phyloP scores from a whole-genome alignment of 2,888 invertebrate genomes.

The Eucriotettix oculatus region DNA sequence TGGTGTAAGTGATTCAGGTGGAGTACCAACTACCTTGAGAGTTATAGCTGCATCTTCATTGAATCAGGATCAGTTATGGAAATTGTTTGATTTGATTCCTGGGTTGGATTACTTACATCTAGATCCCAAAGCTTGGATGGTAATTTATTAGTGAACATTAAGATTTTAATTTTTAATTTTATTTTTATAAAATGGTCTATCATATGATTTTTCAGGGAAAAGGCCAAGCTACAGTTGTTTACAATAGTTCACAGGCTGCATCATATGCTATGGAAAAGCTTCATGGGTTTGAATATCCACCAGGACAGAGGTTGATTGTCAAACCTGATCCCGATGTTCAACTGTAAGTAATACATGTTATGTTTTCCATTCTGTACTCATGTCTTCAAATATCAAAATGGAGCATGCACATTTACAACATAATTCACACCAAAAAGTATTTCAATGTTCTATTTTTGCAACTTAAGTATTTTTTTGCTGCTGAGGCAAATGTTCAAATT shows the following conservation, averaged over 20 bases:
- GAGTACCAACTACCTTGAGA: slow-evolving; percentile 28
- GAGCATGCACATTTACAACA: too few relatives aligned
- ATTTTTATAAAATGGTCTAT: too few relatives aligned
- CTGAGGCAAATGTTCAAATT: too few relatives aligned
- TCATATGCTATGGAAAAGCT: slow-evolving; percentile 69
- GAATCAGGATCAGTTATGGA: slow-evolving; percentile 61
- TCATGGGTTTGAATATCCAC: slow-evolving; percentile 83
- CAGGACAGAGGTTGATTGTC: slow-evolving; percentile 64
- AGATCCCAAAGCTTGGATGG: slow-evolving; percentile 19
- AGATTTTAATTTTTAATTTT: background rate
- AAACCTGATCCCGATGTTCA: slow-evolving; percentile 34
- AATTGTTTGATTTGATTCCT: slow-evolving; percentile 74
- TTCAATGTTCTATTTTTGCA: too few relatives aligned
- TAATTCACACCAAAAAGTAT: too few relatives aligned
- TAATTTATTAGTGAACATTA: background rate
- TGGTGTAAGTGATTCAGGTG: too few relatives aligned
- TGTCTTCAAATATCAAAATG: too few relatives aligned
- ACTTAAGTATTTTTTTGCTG: too few relatives aligned
- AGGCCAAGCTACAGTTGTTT: slow-evolving; percentile 49
- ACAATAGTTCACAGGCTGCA: slow-evolving; percentile 51
- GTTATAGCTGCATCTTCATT: slow-evolving; percentile 56
- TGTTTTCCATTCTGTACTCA: too few relatives aligned
- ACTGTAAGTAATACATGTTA: background rate
- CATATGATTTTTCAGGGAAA: slow-evolving; percentile 8
- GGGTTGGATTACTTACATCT: slow-evolving; percentile 35